These are phyloP conservation scores for Magallana gigas DNA, from an alignment of 1,140 invertebrate species.

Conservation along the genomic window DNA sequence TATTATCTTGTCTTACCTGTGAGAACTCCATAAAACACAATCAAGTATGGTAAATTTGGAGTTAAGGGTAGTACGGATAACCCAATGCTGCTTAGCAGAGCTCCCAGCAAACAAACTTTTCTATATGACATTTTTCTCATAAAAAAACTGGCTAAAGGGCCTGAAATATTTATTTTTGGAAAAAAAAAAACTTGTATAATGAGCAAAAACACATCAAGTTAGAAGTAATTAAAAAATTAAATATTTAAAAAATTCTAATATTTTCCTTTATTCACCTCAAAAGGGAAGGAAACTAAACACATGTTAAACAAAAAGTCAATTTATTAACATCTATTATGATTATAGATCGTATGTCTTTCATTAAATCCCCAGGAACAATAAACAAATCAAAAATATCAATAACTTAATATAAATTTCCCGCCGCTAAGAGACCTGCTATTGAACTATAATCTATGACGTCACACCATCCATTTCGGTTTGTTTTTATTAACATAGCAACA, in stretches of 20 bases:
- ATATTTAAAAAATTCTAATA: not conserved
- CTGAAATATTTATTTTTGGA: conserved; percentile 48
- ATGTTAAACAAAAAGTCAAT: not conserved
- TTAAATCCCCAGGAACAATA: no score
- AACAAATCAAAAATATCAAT: no score
- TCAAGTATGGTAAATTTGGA: conserved; percentile 58
- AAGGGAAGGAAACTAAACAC: not conserved
- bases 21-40: conserved; percentile 64
- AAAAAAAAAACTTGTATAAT: not conserved
- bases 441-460: no score
- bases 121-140: conserved; percentile 63
- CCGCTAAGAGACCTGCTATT: no score
- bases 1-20: conserved; percentile 51
- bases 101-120: conserved; percentile 62
- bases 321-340: no score
- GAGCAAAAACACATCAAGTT: not conserved
- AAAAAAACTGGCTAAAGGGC: conserved; percentile 66
- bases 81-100: conserved; percentile 56
- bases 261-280: not conserved
- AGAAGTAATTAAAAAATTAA: not conserved
- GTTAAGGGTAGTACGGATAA: conserved; percentile 59
- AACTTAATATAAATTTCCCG: no score
- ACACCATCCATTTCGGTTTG: no score
- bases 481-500: no score
- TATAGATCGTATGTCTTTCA: no score